phyloP scores from a whole-genome alignment of 2,797 vertebrate genomes.

The Enteromius argenteus region DNA sequence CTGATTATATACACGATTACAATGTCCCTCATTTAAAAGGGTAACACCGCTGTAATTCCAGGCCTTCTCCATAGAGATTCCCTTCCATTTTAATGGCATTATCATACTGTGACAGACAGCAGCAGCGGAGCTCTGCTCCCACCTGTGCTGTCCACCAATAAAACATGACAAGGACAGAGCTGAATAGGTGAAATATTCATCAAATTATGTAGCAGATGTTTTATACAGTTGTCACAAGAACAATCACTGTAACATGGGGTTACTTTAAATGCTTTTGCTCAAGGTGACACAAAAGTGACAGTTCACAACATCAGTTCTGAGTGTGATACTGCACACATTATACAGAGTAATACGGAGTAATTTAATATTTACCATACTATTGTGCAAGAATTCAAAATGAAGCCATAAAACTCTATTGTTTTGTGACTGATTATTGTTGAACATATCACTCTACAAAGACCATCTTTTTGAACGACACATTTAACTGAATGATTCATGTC shows the following conservation, averaged over 20 bases:
- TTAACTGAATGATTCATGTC: neutral
- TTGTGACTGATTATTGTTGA: neutral
- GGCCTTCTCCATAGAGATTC: conserved; percentile 20
- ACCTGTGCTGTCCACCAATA: conserved; percentile 6
- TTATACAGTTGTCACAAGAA: neutral
- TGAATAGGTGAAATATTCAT: conserved; percentile 8
- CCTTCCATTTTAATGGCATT: conserved; percentile 48
- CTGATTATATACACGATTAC: conserved; percentile 38
- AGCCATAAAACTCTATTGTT: neutral
- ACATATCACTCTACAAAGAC: neutral
- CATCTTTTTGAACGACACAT: too few relatives aligned
- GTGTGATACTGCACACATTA: too few relatives aligned
- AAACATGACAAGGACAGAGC: conserved; percentile 10
- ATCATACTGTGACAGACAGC: conserved; percentile 52
- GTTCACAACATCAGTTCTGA: neutral
- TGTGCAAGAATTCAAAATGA: neutral
- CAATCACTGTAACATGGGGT: neutral
- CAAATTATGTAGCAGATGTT: conserved; percentile 7
- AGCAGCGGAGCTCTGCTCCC: conserved; percentile 22
- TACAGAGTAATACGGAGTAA: too few relatives aligned
- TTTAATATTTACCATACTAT: too few relatives aligned
- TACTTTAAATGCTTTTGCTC: neutral
- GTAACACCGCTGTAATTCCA: conserved; percentile 11
- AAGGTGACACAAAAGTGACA: neutral
- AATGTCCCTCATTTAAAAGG: conserved; percentile 57